Conservation (phyloP, 2,888 invertebrate species). For the Sabellastarte sp. region DNA sequence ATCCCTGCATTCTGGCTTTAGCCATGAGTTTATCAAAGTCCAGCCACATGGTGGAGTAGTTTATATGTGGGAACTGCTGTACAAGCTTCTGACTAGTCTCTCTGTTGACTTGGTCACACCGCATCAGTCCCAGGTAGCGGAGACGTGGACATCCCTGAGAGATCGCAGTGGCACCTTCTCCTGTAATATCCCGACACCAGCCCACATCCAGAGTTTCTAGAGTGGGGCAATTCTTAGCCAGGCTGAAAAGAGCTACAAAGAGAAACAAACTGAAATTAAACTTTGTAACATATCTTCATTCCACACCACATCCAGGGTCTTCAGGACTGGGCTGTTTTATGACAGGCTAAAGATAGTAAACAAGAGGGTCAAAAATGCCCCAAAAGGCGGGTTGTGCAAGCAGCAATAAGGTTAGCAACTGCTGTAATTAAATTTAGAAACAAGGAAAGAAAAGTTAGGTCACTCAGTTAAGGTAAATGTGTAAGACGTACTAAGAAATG, state of each 20-base stretch:
- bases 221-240: constrained; percentile 23
- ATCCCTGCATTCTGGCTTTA: constrained; percentile 13
- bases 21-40: constrained; percentile 38
- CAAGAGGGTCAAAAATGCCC: no score
- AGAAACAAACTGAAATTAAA: no score
- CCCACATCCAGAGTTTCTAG: constrained; percentile 45
- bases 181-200: constrained; percentile 44
- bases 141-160: constrained; percentile 36
- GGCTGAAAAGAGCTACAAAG: background rate
- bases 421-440: no score
- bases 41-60: constrained; percentile 44
- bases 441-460: no score
- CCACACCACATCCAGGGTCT: no score
- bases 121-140: constrained; percentile 43
- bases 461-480: no score
- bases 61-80: constrained; percentile 35
- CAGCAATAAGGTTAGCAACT: no score
- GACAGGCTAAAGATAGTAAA: no score
- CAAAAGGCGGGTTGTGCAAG: no score
- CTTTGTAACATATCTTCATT: no score
- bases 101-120: constrained; percentile 42
- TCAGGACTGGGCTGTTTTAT: no score
- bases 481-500: no score
- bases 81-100: constrained; percentile 37
- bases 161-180: constrained; percentile 35